phyloP scores from a whole-genome alignment of 2,797 vertebrate species.

The Coendou prehensilis region DNA sequence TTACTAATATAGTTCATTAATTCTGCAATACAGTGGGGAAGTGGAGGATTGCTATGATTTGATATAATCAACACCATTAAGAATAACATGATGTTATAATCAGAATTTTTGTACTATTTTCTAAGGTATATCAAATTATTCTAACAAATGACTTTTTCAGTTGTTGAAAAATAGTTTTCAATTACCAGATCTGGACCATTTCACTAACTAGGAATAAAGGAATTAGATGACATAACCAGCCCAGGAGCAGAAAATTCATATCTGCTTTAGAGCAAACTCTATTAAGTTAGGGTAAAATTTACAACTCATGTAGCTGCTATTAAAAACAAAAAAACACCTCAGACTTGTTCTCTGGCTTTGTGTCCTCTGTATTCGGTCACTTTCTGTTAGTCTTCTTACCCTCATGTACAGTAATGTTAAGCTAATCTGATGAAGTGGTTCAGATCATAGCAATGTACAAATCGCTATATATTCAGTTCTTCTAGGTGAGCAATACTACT shows the following conservation, averaged over 20 bases:
- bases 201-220: slow-evolving; percentile 78
- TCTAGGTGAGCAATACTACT: slow-evolving; percentile 84
- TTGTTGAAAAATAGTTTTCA: slow-evolving; percentile 69
- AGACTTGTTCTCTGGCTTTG: slow-evolving; percentile 84
- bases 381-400: slow-evolving; percentile 91
- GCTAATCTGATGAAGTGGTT: slow-evolving; percentile 88
- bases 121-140: slow-evolving; percentile 64
- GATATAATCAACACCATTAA: slow-evolving; percentile 13
- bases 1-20: slow-evolving; percentile 28
- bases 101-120: slow-evolving; percentile 41
- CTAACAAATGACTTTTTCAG: slow-evolving; percentile 68
- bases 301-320: slow-evolving; percentile 89
- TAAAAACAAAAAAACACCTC: slow-evolving; percentile 77
- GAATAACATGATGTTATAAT: slow-evolving; percentile 54
- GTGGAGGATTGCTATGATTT: slow-evolving; percentile 19
- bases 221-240: slow-evolving; percentile 80
- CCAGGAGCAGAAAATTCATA: slow-evolving; percentile 88
- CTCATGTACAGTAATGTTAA: slow-evolving; percentile 92
- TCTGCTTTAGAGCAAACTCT: slow-evolving; percentile 86
- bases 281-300: slow-evolving; percentile 87
- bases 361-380: slow-evolving; percentile 81
- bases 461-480: slow-evolving; percentile 83
- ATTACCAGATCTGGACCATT: slow-evolving; percentile 79
- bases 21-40: background rate
- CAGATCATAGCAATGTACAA: slow-evolving; percentile 86